phyloP scores from a whole-genome alignment of 2,113 vertebrate species.

The Notarius lentiginosus region DNA sequence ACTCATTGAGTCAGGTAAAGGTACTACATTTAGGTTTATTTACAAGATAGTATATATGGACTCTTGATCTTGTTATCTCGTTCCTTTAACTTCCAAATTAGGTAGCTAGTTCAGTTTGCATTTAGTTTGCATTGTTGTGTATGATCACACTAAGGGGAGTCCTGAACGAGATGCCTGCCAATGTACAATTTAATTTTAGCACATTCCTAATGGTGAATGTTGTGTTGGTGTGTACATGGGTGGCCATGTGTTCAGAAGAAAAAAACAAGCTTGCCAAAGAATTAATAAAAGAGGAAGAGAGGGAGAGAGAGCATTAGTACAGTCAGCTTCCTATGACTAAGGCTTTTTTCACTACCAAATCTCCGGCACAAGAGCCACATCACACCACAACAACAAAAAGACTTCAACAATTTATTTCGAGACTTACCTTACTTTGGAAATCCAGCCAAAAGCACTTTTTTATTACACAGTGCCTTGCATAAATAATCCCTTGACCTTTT shows the following conservation, averaged over 20 bases:
- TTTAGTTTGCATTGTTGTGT: background rate
- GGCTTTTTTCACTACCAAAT: background rate
- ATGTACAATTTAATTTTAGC: constrained; percentile 10
- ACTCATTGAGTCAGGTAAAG: background rate
- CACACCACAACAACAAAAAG: background rate
- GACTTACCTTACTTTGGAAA: background rate
- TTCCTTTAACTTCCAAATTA: background rate
- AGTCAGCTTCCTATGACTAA: background rate
- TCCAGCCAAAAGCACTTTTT: background rate
- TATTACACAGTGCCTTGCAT: too few relatives aligned
- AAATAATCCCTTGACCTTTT: too few relatives aligned
- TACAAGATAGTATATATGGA: background rate
- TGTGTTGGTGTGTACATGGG: background rate
- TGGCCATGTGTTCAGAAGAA: background rate
- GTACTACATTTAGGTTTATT: background rate
- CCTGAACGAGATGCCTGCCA: constrained; percentile 12
- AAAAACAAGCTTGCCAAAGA: background rate
- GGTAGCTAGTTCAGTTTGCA: background rate
- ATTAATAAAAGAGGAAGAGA: constrained; percentile 27
- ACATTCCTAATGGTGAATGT: background rate
- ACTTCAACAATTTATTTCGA: background rate
- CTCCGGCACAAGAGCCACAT: background rate
- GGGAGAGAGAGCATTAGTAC: background rate
- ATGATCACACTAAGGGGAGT: background rate
- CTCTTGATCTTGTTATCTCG: background rate